A percentile compares a stretch with the other conserved stretches of the same genome.
phyloP scores from a whole-genome alignment of 2,113 vertebrate species.

The Lontra canadensis region DNA sequence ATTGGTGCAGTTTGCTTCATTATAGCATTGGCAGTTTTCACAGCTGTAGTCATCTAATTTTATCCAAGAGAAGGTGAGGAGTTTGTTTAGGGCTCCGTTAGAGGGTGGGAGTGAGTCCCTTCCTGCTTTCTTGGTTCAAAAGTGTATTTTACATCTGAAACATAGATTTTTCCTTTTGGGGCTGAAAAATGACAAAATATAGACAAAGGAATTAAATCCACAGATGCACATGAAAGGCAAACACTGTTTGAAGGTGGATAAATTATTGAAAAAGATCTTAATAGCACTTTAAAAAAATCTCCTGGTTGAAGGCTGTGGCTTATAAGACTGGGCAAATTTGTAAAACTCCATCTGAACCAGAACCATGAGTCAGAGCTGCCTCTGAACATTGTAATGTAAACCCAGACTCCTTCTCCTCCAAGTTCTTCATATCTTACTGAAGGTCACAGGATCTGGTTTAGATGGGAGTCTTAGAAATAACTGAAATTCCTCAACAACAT shows the following conservation, averaged over 20 bases:
- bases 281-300: neutral
- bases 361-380: neutral
- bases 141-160: constrained; percentile 15
- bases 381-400: neutral
- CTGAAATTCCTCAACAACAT: neutral
- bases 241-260: neutral
- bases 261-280: neutral
- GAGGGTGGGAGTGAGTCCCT: neutral
- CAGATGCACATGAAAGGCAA: neutral
- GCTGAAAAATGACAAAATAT: neutral
- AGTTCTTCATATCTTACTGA: neutral
- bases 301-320: neutral
- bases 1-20: neutral
- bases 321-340: neutral
- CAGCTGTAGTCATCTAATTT: neutral
- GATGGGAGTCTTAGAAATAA: neutral
- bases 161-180: neutral
- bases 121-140: neutral
- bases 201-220: neutral
- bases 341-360: neutral
- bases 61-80: neutral
- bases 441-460: neutral
- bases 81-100: neutral
- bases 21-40: neutral
- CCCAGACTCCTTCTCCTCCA: neutral